Percentiles rank a stretch among this genome's conserved stretches.
Evolutionary conservation across 2,888 invertebrate genomes (phyloP).

Genomic region (Drosophila leonis): DNA sequence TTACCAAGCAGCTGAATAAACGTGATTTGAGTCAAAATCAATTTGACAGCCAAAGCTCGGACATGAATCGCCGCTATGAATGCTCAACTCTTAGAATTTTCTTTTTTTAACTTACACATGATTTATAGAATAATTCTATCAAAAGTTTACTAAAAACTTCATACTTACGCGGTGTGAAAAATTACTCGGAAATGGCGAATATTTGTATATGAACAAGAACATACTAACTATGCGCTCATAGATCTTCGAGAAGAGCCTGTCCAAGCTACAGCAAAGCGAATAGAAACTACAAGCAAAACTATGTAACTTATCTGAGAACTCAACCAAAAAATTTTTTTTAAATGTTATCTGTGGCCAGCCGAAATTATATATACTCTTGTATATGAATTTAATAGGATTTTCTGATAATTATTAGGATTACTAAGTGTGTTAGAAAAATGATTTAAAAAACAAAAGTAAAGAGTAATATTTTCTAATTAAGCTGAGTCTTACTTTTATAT

Average conservation of each 20-base stretch:
- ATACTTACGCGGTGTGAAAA: slow-evolving; percentile 12
- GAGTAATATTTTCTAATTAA: neutral
- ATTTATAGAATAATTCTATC: slow-evolving; percentile 23
- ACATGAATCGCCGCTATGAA: slow-evolving; percentile 21
- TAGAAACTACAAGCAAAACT: neutral
- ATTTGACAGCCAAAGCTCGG: slow-evolving; percentile 42
- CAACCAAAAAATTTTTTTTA: neutral
- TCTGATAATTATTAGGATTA: neutral
- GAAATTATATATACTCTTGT: neutral
- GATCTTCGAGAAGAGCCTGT: neutral
- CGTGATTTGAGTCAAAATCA: slow-evolving; percentile 38
- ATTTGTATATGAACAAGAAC: slow-evolving; percentile 13
- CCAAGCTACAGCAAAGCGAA: neutral
- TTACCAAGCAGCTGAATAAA: slow-evolving; percentile 18
- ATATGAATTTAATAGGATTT: neutral
- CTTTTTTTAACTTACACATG: neutral
- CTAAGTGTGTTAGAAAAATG: no score
- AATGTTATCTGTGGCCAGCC: neutral
- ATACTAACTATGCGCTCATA: slow-evolving; percentile 1
- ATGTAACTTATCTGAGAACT: neutral
- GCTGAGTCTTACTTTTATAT: neutral
- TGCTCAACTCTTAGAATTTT: neutral
- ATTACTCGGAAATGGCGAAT: slow-evolving; percentile 24
- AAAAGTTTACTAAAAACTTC: neutral
- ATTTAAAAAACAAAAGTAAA: no score